Base-by-base conservation (phyloP, 2,888 invertebrate species). In the Anthoptus insignis region DNA sequence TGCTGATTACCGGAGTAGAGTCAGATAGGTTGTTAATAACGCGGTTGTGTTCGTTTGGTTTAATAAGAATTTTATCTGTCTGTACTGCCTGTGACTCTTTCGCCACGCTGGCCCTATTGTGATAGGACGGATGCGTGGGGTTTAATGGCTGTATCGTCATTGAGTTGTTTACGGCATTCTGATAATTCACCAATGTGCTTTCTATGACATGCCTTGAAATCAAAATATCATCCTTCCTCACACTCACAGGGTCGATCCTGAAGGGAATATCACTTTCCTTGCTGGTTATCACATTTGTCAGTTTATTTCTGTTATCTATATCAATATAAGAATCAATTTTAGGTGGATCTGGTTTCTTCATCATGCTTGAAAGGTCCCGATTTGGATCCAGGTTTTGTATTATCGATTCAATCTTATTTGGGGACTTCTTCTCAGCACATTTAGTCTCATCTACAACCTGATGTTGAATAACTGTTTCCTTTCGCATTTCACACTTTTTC, bases 391-490 rank as follows among this genome's bases (percentile, higher is more conserved):
- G 76, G 72, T 81, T 87, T 69, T 89, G 91, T 66, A 90, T 85
- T 1, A 90, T 88, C 0, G 84, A 78, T 64, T 93, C 93, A 59
- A 85, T 83, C 86, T 91, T 91, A 64, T 79, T 88, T 2, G 91
- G 90, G 0, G 91, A 88, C 60, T 83, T 91, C 66, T 90, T 92
- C 42, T 92, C 91, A 1, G 64, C 39, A 50, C 58, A 77, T 72
- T 88, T 91, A 14, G 66, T 66, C 59, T 93, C 92, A 29, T 92
- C 92, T 2, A 79, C 70, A 32, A 80, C 82, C 70, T 93, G 92
- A 74, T 89, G 91, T 75, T 91, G 92, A 61, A 93, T 93, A 0
- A 93, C 92, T 3, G 92, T 92, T 74, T 92, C 93, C 75, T 92
- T 92, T 64, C 93, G 83, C 53, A 88, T 71, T 73, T 92, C 92